These are phyloP conservation scores for Hypanus sabinus DNA, from an alignment of 2,113 vertebrate genomes.

Conservation along the genomic window DNA sequence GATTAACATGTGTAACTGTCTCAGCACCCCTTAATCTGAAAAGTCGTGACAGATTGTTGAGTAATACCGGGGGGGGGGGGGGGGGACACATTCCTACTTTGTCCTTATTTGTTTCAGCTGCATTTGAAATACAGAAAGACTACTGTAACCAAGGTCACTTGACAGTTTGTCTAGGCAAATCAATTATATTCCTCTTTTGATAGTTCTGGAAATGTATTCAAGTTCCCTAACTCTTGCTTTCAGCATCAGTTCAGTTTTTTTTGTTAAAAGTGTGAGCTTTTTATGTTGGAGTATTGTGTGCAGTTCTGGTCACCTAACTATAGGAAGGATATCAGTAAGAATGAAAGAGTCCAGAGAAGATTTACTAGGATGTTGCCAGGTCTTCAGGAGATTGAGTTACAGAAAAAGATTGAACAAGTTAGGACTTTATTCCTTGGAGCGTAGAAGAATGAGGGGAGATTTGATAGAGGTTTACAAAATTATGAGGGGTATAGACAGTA, in stretches of 20 bases:
- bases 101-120: neutral
- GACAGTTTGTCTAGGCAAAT: neutral
- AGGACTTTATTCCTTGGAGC: no score
- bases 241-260: neutral
- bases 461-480: no score
- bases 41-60: neutral
- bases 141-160: neutral
- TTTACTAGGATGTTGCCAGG: no score
- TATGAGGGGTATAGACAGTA: no score
- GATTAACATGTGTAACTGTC: neutral
- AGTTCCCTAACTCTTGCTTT: neutral
- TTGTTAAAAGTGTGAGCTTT: neutral
- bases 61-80: neutral
- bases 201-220: neutral
- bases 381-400: no score
- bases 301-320: no score
- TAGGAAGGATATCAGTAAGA: no score
- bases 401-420: no score
- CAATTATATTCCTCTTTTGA: neutral
- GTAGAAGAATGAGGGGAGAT: no score
- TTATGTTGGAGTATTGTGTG: no score
- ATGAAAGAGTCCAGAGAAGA: no score
- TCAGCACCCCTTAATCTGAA: neutral
- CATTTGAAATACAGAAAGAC: neutral
- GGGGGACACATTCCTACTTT: neutral